These are phyloP conservation scores for Iguana delicatissima DNA, from an alignment of 2,797 vertebrate species.

Conservation along the genomic window DNA sequence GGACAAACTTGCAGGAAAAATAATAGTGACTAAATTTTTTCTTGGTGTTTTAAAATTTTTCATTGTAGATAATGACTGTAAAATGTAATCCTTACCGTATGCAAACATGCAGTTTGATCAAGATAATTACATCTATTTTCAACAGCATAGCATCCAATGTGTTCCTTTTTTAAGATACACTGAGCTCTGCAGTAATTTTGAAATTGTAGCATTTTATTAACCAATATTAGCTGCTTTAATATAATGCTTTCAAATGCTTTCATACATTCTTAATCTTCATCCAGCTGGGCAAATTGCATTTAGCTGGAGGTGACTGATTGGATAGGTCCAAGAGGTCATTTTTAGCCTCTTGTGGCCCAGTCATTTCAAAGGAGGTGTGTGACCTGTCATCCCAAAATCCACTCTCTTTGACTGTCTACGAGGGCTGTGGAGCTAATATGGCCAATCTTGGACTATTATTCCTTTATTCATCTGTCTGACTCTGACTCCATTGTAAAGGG, in stretches of 20 bases:
- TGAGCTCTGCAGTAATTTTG: neutral
- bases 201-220: neutral
- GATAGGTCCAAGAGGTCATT: neutral
- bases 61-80: neutral
- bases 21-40: conserved; percentile 43
- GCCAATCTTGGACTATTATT: too few relatives aligned
- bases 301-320: neutral
- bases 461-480: too few relatives aligned
- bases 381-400: too few relatives aligned
- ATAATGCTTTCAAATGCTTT: neutral
- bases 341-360: neutral
- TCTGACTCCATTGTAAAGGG: too few relatives aligned
- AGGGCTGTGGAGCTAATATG: too few relatives aligned
- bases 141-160: neutral
- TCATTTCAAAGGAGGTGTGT: neutral
- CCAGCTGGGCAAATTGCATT: neutral
- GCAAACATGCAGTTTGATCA: conserved; percentile 12
- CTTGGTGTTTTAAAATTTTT: neutral
- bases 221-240: neutral
- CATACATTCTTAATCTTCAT: neutral
- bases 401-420: too few relatives aligned
- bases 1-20: neutral
- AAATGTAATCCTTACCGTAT: neutral
- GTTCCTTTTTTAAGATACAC: conserved; percentile 50
- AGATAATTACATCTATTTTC: conserved; percentile 26